A percentile compares a stretch with the other conserved stretches of the same genome.
These are phyloP conservation scores for Theonella swinhoei DNA, from an alignment of 37 sponge, comb jelly and placozoan species.

Conservation along the genomic window DNA sequence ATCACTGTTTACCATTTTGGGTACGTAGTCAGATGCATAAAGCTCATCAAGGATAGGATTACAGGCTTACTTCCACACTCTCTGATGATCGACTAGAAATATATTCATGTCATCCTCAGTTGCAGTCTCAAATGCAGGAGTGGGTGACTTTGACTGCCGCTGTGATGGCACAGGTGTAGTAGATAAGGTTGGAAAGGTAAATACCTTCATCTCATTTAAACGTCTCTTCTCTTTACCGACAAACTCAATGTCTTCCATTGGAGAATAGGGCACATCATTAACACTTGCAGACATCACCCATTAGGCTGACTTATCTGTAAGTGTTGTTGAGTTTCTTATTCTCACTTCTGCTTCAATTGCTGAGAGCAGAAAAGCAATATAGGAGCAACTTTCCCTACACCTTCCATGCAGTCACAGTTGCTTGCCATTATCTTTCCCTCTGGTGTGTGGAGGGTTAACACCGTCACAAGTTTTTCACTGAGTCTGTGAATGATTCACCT, in stretches of 20 bases:
- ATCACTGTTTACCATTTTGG: background rate
- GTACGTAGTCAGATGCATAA: constrained; percentile 38
- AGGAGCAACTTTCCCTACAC: too few relatives aligned
- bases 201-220: background rate
- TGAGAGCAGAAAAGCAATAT: constrained; percentile 68
- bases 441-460: too few relatives aligned
- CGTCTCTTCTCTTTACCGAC: constrained; percentile 33
- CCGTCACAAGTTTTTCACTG: too few relatives aligned
- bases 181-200: background rate
- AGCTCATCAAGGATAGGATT: constrained; percentile 33
- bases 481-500: too few relatives aligned
- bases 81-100: background rate
- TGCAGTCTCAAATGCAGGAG: background rate
- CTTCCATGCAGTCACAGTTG: too few relatives aligned
- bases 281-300: constrained; percentile 52
- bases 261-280: constrained; percentile 49
- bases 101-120: constrained; percentile 1
- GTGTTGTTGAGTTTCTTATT: constrained; percentile 44
- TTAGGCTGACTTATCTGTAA: constrained; percentile 54
- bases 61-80: constrained; percentile 50
- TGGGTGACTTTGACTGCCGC: background rate
- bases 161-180: background rate
- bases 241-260: constrained; percentile 41
- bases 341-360: constrained; percentile 53
- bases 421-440: too few relatives aligned